Evolutionary conservation across 2,797 vertebrate species (phyloP).

Genomic region (Paguma larvata): DNA sequence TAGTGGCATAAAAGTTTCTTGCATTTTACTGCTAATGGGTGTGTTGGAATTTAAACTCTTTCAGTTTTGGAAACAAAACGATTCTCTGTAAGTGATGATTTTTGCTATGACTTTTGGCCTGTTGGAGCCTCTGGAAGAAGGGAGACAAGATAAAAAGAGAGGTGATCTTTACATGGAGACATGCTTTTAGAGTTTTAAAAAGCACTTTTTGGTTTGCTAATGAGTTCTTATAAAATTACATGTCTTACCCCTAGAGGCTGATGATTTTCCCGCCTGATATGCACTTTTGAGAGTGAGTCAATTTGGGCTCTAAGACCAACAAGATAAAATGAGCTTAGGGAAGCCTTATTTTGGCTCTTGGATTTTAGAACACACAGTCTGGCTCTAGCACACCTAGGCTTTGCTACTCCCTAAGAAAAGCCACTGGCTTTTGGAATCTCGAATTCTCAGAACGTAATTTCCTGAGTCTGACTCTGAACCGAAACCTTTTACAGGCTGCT

Average conservation of each 20-base stretch:
- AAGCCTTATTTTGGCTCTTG: not conserved
- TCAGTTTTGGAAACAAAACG: not conserved
- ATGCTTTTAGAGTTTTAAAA: not conserved
- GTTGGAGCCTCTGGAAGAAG: not conserved
- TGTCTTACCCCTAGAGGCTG: not conserved
- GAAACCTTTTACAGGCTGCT: not conserved
- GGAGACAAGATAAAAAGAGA: conserved; percentile 1
- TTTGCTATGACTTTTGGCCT: not conserved
- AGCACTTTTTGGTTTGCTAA: not conserved
- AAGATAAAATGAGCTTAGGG: not conserved
- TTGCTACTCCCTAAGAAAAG: not conserved
- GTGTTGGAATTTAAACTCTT: not conserved
- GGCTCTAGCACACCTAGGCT: not conserved
- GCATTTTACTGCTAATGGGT: not conserved
- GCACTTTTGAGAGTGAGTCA: not conserved
- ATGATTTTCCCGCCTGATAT: not conserved
- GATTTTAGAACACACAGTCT: not conserved
- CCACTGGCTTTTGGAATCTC: not conserved
- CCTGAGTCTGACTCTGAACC: not conserved
- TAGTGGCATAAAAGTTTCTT: not conserved
- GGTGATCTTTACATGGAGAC: not conserved
- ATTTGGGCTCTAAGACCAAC: not conserved
- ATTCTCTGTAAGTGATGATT: not conserved
- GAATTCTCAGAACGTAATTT: not conserved
- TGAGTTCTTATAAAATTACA: not conserved